Evolutionary conservation across 2,888 invertebrate genomes (phyloP).

Genomic region (Dynastes grantii): DNA sequence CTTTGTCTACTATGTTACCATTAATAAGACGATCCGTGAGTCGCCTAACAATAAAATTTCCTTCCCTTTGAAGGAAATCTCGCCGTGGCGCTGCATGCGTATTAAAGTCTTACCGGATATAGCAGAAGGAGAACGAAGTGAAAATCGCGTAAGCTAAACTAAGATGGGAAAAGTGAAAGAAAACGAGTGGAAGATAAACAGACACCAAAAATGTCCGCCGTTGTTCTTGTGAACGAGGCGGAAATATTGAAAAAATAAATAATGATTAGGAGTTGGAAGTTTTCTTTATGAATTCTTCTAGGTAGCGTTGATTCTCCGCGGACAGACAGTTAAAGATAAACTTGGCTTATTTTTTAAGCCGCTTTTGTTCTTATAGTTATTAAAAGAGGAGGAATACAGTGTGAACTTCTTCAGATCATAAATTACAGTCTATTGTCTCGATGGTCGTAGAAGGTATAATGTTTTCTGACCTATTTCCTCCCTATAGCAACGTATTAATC

Average conservation of each 20-base stretch:
- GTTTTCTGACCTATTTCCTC: constrained; percentile 8
- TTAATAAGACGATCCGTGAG: constrained; percentile 43
- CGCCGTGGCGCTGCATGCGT: constrained; percentile 22
- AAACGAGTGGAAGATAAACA: constrained; percentile 37
- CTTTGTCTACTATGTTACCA: constrained; percentile 28
- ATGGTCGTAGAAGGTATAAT: constrained; percentile 11
- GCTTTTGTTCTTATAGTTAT: constrained; percentile 23
- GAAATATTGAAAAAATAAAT: constrained; percentile 44
- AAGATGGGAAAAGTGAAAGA: background rate
- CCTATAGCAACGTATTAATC: background rate
- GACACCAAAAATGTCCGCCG: constrained; percentile 26
- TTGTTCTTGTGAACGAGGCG: constrained; percentile 37
- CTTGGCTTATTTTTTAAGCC: constrained; percentile 28
- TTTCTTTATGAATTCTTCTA: constrained; percentile 40
- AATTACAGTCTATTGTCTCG: constrained; percentile 15
- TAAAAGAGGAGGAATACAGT: constrained; percentile 1
- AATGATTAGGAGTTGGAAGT: constrained; percentile 35
- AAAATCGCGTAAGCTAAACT: background rate
- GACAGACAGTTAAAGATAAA: constrained; percentile 14
- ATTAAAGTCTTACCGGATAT: constrained; percentile 21
- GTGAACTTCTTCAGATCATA: constrained; percentile 19
- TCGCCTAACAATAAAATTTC: constrained; percentile 41
- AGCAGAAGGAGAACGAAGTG: background rate
- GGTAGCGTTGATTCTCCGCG: constrained; percentile 6
- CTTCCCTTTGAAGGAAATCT: constrained; percentile 24